These are phyloP conservation scores for Taphrorychus bicolor DNA, from an alignment of 2,888 invertebrate species.

Conservation along the genomic window DNA sequence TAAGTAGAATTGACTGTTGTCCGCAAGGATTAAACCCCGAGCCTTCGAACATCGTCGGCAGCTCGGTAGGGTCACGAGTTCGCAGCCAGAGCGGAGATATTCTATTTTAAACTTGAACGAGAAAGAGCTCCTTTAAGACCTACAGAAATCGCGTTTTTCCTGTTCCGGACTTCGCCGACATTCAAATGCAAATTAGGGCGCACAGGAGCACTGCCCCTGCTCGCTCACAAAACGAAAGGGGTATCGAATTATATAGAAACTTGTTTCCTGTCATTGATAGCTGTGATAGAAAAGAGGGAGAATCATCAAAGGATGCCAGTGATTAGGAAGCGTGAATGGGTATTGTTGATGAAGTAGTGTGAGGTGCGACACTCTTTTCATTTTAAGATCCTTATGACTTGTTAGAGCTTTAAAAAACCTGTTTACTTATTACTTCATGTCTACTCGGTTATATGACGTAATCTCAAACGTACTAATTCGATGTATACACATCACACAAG, in stretches of 20 bases:
- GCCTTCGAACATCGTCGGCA: slow-evolving; percentile 18
- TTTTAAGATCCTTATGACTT: too few species aligned
- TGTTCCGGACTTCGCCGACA: slow-evolving; percentile 30
- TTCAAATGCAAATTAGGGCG: slow-evolving; percentile 31
- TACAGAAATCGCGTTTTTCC: slow-evolving; percentile 26
- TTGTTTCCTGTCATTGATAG: background rate
- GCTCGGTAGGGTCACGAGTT: slow-evolving; percentile 34
- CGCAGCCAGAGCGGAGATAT: slow-evolving; percentile 29
- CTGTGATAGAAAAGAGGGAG: too few species aligned
- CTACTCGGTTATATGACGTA: background rate
- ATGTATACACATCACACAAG: background rate
- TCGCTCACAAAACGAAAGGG: slow-evolving; percentile 1
- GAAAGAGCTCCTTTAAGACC: slow-evolving; percentile 17
- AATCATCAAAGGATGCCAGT: background rate
- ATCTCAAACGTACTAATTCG: background rate
- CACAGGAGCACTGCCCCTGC: background rate
- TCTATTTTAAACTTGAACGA: slow-evolving; percentile 32
- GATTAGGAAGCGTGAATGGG: background rate
- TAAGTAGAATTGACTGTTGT: slow-evolving; percentile 20
- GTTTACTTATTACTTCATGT: too few species aligned
- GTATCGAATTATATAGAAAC: background rate
- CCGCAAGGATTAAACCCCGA: slow-evolving; percentile 23
- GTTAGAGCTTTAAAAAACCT: too few species aligned
- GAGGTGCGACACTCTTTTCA: too few species aligned
- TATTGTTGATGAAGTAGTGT: too few species aligned